Conservation (phyloP, 2,797 vertebrate genomes). For the Pogoniulus pusillus region DNA sequence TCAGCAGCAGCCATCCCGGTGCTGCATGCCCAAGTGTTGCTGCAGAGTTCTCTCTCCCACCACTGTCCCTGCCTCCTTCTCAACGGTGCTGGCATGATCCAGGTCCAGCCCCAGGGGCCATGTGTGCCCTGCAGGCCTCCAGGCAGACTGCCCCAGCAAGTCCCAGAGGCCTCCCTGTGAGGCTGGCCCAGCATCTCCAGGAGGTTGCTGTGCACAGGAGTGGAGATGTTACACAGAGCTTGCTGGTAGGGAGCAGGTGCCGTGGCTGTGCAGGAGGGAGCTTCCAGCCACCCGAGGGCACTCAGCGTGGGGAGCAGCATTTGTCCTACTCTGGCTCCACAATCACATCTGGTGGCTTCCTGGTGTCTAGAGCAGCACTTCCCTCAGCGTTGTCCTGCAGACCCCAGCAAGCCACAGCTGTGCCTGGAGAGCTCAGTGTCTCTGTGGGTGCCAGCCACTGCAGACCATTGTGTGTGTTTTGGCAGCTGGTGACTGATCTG, state of each 20-base stretch:
- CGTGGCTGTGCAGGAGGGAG: not conserved
- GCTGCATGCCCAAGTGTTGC: not conserved
- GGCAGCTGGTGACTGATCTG: not conserved
- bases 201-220: not conserved
- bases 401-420: not conserved
- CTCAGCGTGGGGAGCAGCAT: not conserved
- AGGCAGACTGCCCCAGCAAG: too few species aligned
- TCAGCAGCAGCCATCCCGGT: accelerated
- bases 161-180: not conserved
- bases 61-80: not conserved
- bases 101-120: not conserved
- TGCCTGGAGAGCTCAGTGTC: not conserved
- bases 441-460: not conserved
- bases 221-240: accelerated
- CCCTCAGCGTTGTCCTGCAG: not conserved
- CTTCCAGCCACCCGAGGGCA: not conserved
- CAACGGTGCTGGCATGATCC: not conserved
- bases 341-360: not conserved
- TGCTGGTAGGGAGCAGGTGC: not conserved
- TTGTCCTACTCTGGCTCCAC: not conserved
- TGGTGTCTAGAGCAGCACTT: not conserved
- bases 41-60: accelerated
- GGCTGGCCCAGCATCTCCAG: not conserved
- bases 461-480: not conserved
- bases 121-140: not conserved